Evolutionary conservation across 2,113 vertebrate species (phyloP).

Genomic region (Cephalophus harveyi): DNA sequence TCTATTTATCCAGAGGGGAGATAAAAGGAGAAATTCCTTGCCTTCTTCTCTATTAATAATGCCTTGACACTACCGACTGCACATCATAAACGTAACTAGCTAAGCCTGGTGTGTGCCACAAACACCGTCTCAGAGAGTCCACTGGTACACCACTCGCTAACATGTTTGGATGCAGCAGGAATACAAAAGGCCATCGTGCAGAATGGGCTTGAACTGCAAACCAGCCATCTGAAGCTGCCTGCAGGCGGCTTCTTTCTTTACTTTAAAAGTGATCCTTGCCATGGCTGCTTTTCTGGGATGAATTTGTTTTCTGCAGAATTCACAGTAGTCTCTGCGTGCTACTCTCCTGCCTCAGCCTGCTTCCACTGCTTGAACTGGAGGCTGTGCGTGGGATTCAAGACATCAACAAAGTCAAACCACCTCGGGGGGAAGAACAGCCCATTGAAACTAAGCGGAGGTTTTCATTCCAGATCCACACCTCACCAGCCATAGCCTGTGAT

Average conservation of each 20-base stretch:
- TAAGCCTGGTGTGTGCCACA: background rate
- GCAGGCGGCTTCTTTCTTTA: slow-evolving; percentile 16
- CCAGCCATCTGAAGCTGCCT: background rate
- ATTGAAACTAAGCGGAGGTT: background rate
- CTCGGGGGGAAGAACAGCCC: background rate
- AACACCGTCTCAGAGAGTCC: background rate
- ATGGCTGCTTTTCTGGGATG: slow-evolving; percentile 33
- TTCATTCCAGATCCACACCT: slow-evolving; percentile 5
- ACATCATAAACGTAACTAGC: background rate
- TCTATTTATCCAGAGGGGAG: background rate
- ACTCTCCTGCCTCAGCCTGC: background rate
- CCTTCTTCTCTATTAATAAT: background rate
- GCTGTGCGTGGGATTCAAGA: background rate
- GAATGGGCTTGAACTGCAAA: background rate
- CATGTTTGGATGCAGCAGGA: background rate
- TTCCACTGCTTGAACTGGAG: background rate
- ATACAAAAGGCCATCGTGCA: background rate
- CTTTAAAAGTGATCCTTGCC: slow-evolving; percentile 18
- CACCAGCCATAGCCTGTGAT: background rate
- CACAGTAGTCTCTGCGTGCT: background rate
- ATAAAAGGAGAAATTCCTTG: background rate
- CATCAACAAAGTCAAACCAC: background rate
- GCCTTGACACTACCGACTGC: background rate
- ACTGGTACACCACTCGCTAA: background rate
- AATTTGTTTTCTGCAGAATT: slow-evolving; percentile 39